A percentile compares a stretch with the other conserved stretches of the same genome.
phyloP scores from a whole-genome alignment of 2,113 vertebrate species.

The Pedetes capensis region DNA sequence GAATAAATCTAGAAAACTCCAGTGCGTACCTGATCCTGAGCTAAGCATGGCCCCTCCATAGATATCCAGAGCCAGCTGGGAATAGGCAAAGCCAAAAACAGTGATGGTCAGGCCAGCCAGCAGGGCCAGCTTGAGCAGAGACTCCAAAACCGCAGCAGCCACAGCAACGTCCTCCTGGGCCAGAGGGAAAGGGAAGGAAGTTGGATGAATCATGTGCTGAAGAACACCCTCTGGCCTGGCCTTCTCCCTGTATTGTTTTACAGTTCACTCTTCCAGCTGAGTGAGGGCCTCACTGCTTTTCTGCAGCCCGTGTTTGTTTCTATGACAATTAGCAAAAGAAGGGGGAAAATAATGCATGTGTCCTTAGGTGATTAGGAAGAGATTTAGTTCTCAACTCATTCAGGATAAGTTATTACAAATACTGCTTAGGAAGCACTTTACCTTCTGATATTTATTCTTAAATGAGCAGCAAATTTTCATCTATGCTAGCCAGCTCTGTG shows the following conservation, averaged over 20 bases:
- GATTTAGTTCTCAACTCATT: not conserved
- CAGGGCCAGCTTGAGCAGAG: conserved; percentile 93
- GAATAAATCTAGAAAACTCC: not conserved
- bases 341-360: not conserved
- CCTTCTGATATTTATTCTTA: conserved; percentile 18
- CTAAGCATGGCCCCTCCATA: conserved; percentile 95
- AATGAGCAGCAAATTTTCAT: not conserved
- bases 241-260: not conserved
- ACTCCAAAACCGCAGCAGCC: conserved; percentile 90
- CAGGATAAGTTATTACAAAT: not conserved
- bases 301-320: not conserved
- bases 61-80: conserved; percentile 93
- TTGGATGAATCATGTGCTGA: not conserved
- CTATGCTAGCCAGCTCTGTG: not conserved
- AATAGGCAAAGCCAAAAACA: conserved; percentile 95
- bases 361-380: not conserved
- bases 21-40: conserved; percentile 86
- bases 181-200: not conserved
- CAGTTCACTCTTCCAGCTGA: not conserved
- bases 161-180: conserved; percentile 92
- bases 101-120: conserved; percentile 93
- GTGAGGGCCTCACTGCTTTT: not conserved
- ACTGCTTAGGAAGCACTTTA: conserved; percentile 16
- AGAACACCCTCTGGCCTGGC: not conserved
- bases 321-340: not conserved